phyloP scores from a whole-genome alignment of 2,888 invertebrate genomes.

The Mesorhabditis sp. region DNA sequence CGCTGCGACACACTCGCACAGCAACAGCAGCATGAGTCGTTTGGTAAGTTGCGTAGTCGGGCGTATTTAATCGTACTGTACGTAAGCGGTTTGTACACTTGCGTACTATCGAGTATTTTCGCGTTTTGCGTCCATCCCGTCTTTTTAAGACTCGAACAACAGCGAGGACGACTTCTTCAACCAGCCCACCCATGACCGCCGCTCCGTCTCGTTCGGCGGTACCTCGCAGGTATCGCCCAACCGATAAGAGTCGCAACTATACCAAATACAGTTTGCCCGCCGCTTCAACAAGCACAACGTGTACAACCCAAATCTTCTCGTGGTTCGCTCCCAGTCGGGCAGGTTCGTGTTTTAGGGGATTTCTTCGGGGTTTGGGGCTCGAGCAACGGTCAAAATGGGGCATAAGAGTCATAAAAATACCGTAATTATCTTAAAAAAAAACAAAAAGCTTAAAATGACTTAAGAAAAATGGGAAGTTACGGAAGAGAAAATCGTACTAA shows the following conservation, averaged over 20 bases:
- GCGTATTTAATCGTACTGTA: background rate
- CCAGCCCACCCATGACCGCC: background rate
- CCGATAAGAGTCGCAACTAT: background rate
- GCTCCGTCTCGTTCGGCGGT: background rate
- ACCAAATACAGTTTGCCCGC: background rate
- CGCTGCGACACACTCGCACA: conserved; percentile 2
- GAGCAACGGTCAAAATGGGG: no score
- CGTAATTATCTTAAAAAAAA: no score
- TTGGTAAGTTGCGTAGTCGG: background rate
- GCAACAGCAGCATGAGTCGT: background rate
- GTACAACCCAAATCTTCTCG: background rate
- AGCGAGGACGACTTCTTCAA: conserved; percentile 2
- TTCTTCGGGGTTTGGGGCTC: background rate
- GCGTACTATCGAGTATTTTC: no score
- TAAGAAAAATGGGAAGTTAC: no score
- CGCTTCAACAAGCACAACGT: conserved; percentile 1
- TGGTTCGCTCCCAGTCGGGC: conserved; percentile 1
- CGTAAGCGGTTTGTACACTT: background rate
- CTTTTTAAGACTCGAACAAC: background rate
- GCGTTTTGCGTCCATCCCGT: no score
- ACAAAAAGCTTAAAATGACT: no score
- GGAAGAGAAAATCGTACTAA: no score
- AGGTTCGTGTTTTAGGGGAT: background rate
- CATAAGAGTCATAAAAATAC: no score
- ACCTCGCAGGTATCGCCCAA: background rate